Evolutionary conservation across 2,888 invertebrate genomes (phyloP).

Genomic region (Meiosimyza platycephala): DNA sequence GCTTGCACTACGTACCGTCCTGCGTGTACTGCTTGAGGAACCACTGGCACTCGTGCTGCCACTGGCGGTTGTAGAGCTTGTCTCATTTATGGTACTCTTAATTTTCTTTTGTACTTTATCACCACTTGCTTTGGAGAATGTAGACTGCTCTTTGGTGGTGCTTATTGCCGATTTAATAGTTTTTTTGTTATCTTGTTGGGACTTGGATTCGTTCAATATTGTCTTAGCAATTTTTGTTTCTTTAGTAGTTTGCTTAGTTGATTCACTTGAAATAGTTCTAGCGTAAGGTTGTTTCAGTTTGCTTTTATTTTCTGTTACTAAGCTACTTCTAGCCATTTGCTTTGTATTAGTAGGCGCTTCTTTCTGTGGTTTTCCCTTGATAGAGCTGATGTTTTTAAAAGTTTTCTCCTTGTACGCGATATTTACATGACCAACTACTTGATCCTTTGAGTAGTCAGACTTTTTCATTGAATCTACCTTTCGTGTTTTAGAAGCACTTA

Average conservation of each 20-base stretch:
- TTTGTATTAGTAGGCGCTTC: background rate
- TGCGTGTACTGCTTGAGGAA: conserved; percentile 56
- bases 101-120: conserved; percentile 58
- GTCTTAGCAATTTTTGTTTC: conserved; percentile 48
- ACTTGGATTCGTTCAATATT: conserved; percentile 46
- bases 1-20: conserved; percentile 49
- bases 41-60: conserved; percentile 58
- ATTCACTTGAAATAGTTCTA: background rate
- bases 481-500: background rate
- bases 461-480: background rate
- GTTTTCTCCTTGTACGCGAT: background rate
- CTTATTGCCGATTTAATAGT: conserved; percentile 41
- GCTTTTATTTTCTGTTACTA: background rate
- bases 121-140: conserved; percentile 38
- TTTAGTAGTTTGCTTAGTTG: background rate
- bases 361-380: background rate
- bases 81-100: conserved; percentile 57
- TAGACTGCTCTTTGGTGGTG: conserved; percentile 25
- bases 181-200: conserved; percentile 55
- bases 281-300: background rate
- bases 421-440: background rate
- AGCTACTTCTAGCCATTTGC: background rate
- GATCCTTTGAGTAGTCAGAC: background rate
- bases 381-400: background rate
- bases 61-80: conserved; percentile 50